Conservation (phyloP, 2,797 vertebrate species). For the Decapterus maruadsi region DNA sequence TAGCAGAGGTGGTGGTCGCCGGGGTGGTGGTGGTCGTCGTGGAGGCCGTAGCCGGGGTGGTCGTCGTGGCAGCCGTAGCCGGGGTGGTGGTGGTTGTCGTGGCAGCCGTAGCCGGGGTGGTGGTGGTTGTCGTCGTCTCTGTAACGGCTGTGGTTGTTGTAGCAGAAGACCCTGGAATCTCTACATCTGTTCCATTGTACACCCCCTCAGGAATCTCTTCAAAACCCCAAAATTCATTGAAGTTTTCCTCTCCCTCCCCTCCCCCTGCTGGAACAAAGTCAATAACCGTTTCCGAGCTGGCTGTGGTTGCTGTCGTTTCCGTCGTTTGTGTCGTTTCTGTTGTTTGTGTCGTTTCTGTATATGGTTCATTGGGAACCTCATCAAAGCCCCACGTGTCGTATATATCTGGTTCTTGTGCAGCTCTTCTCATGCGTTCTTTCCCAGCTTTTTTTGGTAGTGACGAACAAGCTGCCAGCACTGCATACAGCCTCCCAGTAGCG, state of each 20-base stretch:
- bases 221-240: constrained; percentile 2
- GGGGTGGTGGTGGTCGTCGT: neutral
- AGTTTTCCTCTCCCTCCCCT: rapidly evolving
- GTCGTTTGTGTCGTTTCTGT: neutral
- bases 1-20: neutral
- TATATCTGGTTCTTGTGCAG: neutral
- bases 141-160: neutral
- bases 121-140: neutral
- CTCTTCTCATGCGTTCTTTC: neutral
- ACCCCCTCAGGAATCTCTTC: constrained; percentile 6
- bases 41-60: neutral
- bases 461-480: constrained; percentile 3
- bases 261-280: too few species aligned
- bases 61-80: neutral
- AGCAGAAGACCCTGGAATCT: neutral
- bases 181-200: neutral
- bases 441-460: neutral
- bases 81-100: neutral
- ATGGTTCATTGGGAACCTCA: neutral
- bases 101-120: rapidly evolving
- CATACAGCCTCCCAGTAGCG: constrained; percentile 2
- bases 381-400: constrained; percentile 9
- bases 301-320: neutral
- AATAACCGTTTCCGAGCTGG: neutral
- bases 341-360: neutral